Evolutionary conservation across 2,113 vertebrate genomes (phyloP), one percentile per base, ranked within the genome.

Genomic region (Ancistrus triradiatus): DNA sequence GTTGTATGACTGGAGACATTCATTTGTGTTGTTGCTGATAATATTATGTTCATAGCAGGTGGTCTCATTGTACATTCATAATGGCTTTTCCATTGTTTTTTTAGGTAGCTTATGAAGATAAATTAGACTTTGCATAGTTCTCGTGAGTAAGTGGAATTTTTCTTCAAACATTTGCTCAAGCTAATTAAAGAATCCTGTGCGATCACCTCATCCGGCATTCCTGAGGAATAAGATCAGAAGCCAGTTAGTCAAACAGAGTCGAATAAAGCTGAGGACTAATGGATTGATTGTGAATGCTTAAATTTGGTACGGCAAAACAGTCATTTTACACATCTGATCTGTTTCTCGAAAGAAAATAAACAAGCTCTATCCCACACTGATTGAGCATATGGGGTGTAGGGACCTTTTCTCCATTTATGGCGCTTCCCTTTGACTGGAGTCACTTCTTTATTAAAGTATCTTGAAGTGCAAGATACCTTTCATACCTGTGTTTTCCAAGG

Each of bases 151-250:
- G 42, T 56, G 42, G 51, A 65, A 56, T 56, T 44, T 55, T 52
- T 13, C 27, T 44, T 57, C 21, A 66, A 38, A 66, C 48, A 66
- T 66, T 66, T 66, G 52, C 57, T 24, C 22, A 48, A 57, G 51
- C 28, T 47, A 66, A 48, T 48, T 48, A 35, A 47, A 48, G 48
- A 57, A 57, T 43, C 21, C 63, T 35, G 27, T 22, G 28, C 21
- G 27, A 33, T 65, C 42, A 37, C 15, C 28, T 66, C 42, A 21
- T 24, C 28, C 4, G 43, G 48, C 51, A 66, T 66, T 66, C 63
- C 51, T 48, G 28, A 37, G 19, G 42, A 47, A n/a, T 57, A 21
- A 66, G 27, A 18, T 24, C 56, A 57, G 37, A 38, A 46, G 1
- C 28, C 31, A 14, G 19, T 44, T 14, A 37, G 27, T 56, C 52